Evolutionary conservation across 2,888 invertebrate genomes (phyloP).

Genomic region (Acrobasis repandana): DNA sequence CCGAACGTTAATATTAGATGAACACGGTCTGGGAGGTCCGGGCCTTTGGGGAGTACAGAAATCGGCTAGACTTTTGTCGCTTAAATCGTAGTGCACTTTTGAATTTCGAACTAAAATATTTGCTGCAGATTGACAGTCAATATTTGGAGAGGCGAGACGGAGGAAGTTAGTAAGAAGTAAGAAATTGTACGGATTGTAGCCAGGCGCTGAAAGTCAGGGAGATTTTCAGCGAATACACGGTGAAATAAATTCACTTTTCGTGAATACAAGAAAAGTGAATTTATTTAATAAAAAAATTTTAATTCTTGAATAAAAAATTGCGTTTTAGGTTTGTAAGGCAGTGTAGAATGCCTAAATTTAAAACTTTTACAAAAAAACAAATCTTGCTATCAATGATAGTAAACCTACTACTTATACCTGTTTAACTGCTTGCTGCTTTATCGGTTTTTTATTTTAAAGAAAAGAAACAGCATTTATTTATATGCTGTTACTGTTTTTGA

Average conservation of each 20-base stretch:
- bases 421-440: too few relatives aligned
- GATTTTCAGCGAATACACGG: conserved; percentile 1
- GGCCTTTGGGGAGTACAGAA: conserved; percentile 46
- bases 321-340: too few relatives aligned
- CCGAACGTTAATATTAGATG: conserved; percentile 73
- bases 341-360: too few relatives aligned
- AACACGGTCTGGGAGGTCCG: conserved; percentile 60
- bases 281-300: too few relatives aligned
- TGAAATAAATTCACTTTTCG: neutral
- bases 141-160: conserved; percentile 50
- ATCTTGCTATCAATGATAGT: too few relatives aligned
- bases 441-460: too few relatives aligned
- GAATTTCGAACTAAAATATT: conserved; percentile 64
- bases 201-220: conserved; percentile 32
- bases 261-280: neutral
- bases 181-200: conserved; percentile 16
- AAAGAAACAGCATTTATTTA: too few relatives aligned
- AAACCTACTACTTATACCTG: too few relatives aligned
- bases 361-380: too few relatives aligned
- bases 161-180: too few relatives aligned
- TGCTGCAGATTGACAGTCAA: conserved; percentile 59
- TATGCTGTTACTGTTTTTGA: too few relatives aligned
- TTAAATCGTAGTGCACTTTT: conserved; percentile 66
- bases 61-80: conserved; percentile 66
- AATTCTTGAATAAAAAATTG: too few relatives aligned